phyloP scores from a whole-genome alignment of 2,113 vertebrate species.

The Ceyx melanurus region DNA sequence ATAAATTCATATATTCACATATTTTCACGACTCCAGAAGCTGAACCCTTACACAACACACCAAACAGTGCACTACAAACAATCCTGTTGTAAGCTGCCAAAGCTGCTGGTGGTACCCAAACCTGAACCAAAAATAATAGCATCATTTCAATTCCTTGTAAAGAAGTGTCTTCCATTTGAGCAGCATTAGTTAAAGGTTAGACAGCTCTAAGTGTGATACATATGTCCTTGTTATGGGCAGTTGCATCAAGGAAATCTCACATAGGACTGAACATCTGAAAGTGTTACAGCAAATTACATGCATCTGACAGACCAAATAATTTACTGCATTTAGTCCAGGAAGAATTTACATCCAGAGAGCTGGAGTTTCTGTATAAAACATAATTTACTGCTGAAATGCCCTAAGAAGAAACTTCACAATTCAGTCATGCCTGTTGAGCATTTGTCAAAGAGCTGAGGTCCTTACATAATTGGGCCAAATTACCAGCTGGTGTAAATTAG shows the following conservation, averaged over 20 bases:
- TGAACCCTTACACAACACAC: background rate
- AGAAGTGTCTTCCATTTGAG: constrained; percentile 18
- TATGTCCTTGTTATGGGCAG: constrained; percentile 62
- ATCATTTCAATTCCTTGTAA: constrained; percentile 24
- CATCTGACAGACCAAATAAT: constrained; percentile 66
- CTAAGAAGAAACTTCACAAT: constrained; percentile 48
- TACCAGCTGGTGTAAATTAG: constrained; percentile 31
- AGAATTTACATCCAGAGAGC: constrained; percentile 66
- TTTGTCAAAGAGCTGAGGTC: constrained; percentile 48
- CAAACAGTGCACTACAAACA: background rate
- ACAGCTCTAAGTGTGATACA: constrained; percentile 66
- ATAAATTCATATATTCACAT: background rate
- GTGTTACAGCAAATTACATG: constrained; percentile 24
- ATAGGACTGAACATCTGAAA: constrained; percentile 56
- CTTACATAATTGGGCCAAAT: constrained; percentile 45
- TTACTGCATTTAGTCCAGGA: constrained; percentile 61
- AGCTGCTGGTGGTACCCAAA: background rate
- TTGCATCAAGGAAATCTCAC: constrained; percentile 63
- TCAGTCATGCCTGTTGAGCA: constrained; percentile 1
- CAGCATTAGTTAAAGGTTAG: constrained; percentile 67
- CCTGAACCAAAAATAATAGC: constrained; percentile 1
- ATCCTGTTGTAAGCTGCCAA: background rate
- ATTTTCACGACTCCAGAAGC: background rate
- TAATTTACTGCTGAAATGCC: constrained; percentile 59
- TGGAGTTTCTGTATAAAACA: constrained; percentile 54